These are phyloP conservation scores for Megaceryle alcyon DNA, from an alignment of 2,797 vertebrate genomes.

Conservation along the genomic window DNA sequence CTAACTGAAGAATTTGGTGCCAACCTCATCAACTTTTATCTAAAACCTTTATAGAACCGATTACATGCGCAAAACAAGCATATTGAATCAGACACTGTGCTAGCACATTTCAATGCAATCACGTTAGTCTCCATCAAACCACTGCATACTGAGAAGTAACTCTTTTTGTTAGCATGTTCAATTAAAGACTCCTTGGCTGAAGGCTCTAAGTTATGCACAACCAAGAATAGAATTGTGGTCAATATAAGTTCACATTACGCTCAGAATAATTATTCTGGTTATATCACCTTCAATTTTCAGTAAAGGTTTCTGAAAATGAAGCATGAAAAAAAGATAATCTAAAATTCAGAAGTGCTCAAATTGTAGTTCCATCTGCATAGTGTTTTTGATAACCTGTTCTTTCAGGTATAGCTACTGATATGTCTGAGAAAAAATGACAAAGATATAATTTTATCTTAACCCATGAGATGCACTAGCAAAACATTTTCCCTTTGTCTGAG, in stretches of 20 bases:
- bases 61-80: background rate
- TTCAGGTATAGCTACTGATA: background rate
- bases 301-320: background rate
- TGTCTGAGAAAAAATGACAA: background rate
- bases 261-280: background rate
- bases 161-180: background rate
- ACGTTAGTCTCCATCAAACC: background rate
- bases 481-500: background rate
- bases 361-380: background rate
- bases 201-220: background rate
- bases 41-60: background rate
- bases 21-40: background rate
- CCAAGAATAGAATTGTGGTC: background rate
- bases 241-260: background rate
- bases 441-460: background rate
- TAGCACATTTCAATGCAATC: background rate
- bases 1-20: background rate
- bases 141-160: background rate
- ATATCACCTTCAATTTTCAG: background rate
- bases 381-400: background rate
- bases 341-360: background rate
- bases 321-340: background rate
- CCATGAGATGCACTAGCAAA: background rate
- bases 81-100: background rate
- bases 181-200: background rate